Evolutionary conservation across 2,888 invertebrate species (phyloP).

Genomic region (Alloplasta piceator): DNA sequence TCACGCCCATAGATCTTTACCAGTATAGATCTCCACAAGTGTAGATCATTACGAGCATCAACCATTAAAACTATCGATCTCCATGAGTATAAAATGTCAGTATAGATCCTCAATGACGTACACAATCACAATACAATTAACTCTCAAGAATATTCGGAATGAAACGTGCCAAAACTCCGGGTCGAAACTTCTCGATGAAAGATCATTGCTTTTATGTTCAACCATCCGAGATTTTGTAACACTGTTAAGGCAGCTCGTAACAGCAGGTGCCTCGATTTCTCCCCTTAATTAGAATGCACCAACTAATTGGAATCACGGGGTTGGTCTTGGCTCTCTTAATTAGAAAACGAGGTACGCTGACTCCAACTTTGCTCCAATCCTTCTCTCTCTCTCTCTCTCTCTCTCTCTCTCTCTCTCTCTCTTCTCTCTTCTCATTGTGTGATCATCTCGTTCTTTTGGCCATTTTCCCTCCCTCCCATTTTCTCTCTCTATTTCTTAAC

Average conservation of each 20-base stretch:
- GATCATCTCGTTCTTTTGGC: constrained; percentile 12
- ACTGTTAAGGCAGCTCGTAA: background rate
- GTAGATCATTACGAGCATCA: no score
- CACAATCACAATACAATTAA: no score
- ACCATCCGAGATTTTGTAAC: no score
- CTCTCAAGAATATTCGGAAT: no score
- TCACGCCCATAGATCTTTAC: no score
- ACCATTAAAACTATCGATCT: no score
- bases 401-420: background rate
- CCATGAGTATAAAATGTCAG: no score
- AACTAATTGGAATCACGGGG: constrained; percentile 70
- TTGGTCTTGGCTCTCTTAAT: constrained; percentile 67
- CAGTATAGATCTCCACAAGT: no score
- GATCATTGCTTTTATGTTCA: no score
- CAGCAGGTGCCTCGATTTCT: constrained; percentile 59
- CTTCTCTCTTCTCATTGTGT: background rate
- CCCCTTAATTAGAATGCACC: constrained; percentile 70
- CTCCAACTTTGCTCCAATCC: constrained; percentile 2
- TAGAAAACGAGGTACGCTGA: constrained; percentile 61
- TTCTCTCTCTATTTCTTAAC: background rate
- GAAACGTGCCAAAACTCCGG: no score
- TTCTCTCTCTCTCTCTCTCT: background rate
- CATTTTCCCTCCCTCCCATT: background rate
- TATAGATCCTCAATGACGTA: no score
- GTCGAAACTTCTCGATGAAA: no score